A percentile compares a stretch with the other conserved stretches of the same genome.
These are phyloP conservation scores for Rhopalosiphum nymphaeae DNA, from an alignment of 2,888 invertebrate species.

Conservation along the genomic window DNA sequence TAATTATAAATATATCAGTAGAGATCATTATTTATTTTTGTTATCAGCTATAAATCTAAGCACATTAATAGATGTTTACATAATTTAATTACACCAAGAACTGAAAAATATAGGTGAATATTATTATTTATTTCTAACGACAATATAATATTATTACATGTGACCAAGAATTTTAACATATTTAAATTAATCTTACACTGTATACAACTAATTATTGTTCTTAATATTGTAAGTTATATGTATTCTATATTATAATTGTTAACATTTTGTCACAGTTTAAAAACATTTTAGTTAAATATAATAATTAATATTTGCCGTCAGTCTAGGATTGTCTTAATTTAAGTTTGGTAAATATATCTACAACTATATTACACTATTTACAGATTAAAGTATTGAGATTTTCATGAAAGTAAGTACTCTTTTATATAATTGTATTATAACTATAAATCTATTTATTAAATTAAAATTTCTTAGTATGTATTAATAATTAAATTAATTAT, in stretches of 20 bases:
- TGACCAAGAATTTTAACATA: neutral
- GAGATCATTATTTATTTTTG: neutral
- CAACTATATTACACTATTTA: neutral
- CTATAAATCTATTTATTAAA: neutral
- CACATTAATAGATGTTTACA: neutral
- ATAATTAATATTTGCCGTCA: neutral
- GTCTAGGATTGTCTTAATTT: neutral
- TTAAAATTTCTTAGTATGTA: neutral
- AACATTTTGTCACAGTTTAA: neutral
- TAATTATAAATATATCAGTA: neutral
- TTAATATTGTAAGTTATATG: neutral
- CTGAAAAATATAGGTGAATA: neutral
- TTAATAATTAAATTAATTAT: conserved; percentile 4
- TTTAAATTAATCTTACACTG: neutral
- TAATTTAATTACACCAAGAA: neutral
- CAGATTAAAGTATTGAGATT: neutral
- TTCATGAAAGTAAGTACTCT: neutral
- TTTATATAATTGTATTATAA: neutral
- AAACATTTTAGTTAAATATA: neutral
- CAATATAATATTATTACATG: neutral
- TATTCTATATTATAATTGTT: neutral
- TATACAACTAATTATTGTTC: neutral
- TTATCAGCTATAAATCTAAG: neutral
- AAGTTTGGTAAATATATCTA: neutral
- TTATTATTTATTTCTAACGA: neutral